A percentile compares a stretch with the other conserved stretches of the same genome.
Evolutionary conservation across 1,140 invertebrate species (phyloP).

Genomic region (Diachasmimorpha longicaudata): DNA sequence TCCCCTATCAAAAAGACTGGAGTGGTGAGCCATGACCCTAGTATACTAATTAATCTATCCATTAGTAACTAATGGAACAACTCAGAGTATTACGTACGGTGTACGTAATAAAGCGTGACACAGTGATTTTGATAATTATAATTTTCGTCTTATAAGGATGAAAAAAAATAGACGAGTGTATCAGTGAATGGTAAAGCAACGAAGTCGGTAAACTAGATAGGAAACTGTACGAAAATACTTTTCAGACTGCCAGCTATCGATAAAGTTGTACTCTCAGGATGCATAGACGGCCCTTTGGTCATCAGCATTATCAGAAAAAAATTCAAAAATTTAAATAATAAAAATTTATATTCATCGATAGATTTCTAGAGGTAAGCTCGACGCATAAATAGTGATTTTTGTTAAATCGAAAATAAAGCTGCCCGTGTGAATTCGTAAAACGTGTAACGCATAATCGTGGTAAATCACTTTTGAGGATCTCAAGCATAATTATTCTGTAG

Average conservation of each 20-base stretch:
- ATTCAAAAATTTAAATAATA: not conserved
- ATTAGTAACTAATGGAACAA: not conserved
- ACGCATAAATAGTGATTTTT: not conserved
- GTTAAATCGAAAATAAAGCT: not conserved
- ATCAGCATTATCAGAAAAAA: not conserved
- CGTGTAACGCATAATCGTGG: not conserved
- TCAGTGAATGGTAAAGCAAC: not conserved
- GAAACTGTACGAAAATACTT: not conserved
- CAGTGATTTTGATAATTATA: not conserved
- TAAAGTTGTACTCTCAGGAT: not conserved
- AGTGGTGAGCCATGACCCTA: conserved; percentile 22
- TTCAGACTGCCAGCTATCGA: not conserved
- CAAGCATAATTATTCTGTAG: not conserved
- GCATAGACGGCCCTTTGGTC: not conserved
- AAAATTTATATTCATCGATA: not conserved
- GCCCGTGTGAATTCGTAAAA: conserved; percentile 3
- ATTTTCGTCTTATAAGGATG: not conserved
- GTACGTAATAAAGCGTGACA: not conserved
- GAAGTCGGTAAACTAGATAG: conserved; percentile 10
- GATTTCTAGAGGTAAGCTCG: not conserved
- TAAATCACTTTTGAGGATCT: not conserved
- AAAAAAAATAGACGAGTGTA: not conserved
- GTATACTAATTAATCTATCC: not conserved
- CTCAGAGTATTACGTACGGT: not conserved
- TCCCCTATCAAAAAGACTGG: conserved; percentile 15